Base-by-base conservation (phyloP, 2,888 invertebrate genomes). In the Meganola albula region DNA sequence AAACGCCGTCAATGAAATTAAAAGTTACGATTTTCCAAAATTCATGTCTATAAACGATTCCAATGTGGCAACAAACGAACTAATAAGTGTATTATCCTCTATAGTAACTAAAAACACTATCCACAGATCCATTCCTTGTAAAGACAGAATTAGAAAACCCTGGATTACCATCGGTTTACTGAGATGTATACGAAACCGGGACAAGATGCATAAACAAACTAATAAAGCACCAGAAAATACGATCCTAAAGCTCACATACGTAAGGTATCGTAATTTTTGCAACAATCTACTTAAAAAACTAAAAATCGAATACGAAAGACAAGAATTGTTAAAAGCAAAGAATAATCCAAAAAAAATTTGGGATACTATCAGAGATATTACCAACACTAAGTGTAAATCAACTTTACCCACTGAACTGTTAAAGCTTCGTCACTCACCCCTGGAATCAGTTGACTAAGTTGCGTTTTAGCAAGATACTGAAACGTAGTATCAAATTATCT, bases 261-360 rank as follows among this genome's bases (percentile, higher is more conserved):
- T 22, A 10, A 9, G 22, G 3, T 22, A 22, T 22, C 22, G 22
- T 2, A 22, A 22, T 22, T 22, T 22, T 22, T 22, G 22, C 9
- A 22, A 22, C 9, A 22, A 22, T 10, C 10, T 22, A 9, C 22
- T 22, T 4, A 22, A 22, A 22, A 22, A 22, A 5, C 7, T 22
- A 3, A 22, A 22, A 22, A 22, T 22, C 2, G 22, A 5, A 5
- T 22, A 22, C 9, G 22, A 22, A 5, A 22, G 9, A 22, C 22
- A 22, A 9, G 22, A 22, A 22, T 5, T 22, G 3, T 5, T 22
- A 10, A 22, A 22, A 22, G 22, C 22, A 4, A 22, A 22, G 9
- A 22, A 22, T 9, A 22, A 22, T 22, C 22, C 22, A 5, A 22
- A 22, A 22, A 22, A 22, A 9, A 22, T 22, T 9, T 22, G 22